Percentiles rank a stretch among this genome's conserved stretches.
These are phyloP conservation scores for chimpanzee (Pan troglodytes) DNA, from an alignment of 2,113 vertebrate species.

Conservation along the genomic window DNA sequence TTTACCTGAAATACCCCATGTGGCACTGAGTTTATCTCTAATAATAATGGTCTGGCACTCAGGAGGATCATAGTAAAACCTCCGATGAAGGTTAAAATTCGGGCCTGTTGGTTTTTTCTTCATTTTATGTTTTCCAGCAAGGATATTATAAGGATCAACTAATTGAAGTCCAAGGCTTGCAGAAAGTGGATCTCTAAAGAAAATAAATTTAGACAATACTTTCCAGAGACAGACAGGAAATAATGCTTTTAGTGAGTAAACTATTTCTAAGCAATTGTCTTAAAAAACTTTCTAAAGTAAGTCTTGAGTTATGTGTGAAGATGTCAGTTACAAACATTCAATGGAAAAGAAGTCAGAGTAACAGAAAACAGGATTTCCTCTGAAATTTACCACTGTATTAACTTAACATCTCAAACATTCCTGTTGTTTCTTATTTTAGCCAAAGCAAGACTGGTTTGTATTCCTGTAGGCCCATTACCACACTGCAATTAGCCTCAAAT, in stretches of 20 bases:
- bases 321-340: not conserved
- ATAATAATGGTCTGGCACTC: conserved; percentile 95
- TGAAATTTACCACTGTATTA: not conserved
- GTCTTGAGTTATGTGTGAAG: not conserved
- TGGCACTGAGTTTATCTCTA: conserved; percentile 91
- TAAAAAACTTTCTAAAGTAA: conserved; percentile 14
- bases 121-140: conserved; percentile 91
- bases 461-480: not conserved
- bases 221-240: conserved; percentile 26
- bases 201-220: conserved; percentile 27
- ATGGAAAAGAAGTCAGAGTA: conserved; percentile 14
- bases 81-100: conserved; percentile 95
- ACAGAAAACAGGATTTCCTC: not conserved
- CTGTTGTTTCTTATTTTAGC: not conserved
- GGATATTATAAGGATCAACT: conserved; percentile 96
- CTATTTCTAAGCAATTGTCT: conserved; percentile 1
- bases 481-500: not conserved
- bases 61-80: conserved; percentile 97
- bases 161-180: conserved; percentile 90
- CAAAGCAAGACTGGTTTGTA: not conserved
- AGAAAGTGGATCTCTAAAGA: conserved; percentile 88
- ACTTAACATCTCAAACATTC: not conserved
- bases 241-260: conserved; percentile 19
- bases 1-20: conserved; percentile 98
- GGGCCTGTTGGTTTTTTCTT: conserved; percentile 81